phyloP scores from a whole-genome alignment of 2,797 vertebrate genomes.

The Harpagifer antarcticus region DNA sequence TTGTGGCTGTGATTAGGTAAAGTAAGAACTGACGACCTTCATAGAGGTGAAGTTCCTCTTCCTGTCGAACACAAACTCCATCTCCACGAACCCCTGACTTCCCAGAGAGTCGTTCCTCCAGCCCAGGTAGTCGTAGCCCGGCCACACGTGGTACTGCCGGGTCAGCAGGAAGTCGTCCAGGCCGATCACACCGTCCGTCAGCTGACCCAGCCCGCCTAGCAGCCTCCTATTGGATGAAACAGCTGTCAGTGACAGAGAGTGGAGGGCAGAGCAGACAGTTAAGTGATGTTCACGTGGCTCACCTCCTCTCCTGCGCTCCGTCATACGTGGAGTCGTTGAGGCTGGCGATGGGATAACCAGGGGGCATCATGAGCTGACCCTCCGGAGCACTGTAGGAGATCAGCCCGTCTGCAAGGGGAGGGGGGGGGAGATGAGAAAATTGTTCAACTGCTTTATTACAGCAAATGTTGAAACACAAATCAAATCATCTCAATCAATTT shows the following conservation, averaged over 20 bases:
- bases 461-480: too few species aligned
- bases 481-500: too few species aligned
- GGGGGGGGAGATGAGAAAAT: background rate
- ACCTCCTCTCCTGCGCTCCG: slow-evolving; percentile 87
- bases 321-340: slow-evolving; percentile 96
- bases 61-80: slow-evolving; percentile 89
- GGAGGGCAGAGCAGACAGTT: background rate
- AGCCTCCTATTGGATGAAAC: slow-evolving; percentile 79
- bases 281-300: slow-evolving; percentile 7
- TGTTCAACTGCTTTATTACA: too few species aligned
- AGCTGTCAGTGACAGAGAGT: slow-evolving; percentile 12
- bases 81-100: slow-evolving; percentile 81
- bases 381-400: slow-evolving; percentile 90
- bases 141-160: slow-evolving; percentile 85
- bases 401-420: slow-evolving; percentile 85
- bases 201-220: slow-evolving; percentile 86
- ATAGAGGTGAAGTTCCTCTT: slow-evolving; percentile 90
- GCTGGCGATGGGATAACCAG: slow-evolving; percentile 84
- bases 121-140: slow-evolving; percentile 90
- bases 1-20: too few species aligned
- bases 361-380: slow-evolving; percentile 88
- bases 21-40: slow-evolving; percentile 78
- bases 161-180: slow-evolving; percentile 85
- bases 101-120: slow-evolving; percentile 88
- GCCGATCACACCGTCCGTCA: slow-evolving; percentile 88